These are phyloP conservation scores for Chrysina gloriosa DNA, from an alignment of 2,888 invertebrate species.

Conservation along the genomic window DNA sequence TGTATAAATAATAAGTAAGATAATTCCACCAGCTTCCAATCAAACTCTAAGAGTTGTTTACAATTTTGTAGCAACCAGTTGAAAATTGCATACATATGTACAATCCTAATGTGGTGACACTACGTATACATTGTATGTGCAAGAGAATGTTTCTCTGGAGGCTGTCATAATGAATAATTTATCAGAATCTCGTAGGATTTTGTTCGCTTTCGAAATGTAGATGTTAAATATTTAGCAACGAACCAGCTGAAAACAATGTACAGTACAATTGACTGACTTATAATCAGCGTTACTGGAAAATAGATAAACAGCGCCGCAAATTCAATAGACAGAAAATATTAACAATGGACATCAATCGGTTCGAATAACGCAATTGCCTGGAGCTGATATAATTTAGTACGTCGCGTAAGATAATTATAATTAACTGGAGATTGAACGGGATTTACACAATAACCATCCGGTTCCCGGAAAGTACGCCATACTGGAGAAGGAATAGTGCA, in stretches of 20 bases:
- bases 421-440: too few relatives aligned
- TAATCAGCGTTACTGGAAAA: not conserved
- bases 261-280: not conserved
- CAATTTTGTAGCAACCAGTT: not conserved
- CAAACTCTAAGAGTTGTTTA: not conserved
- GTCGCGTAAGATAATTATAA: too few relatives aligned
- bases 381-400: too few relatives aligned
- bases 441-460: too few relatives aligned
- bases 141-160: not conserved
- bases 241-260: not conserved
- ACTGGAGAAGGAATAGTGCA: too few relatives aligned
- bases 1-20: not conserved
- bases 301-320: not conserved
- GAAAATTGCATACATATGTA: not conserved
- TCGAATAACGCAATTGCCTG: too few relatives aligned
- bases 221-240: not conserved
- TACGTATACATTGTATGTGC: not conserved
- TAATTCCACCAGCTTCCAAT: too few relatives aligned
- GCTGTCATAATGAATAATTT: constrained; percentile 9
- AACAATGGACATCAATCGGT: too few relatives aligned
- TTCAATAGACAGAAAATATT: too few relatives aligned
- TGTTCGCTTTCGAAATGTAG: not conserved
- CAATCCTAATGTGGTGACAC: not conserved
- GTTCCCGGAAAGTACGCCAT: too few relatives aligned
- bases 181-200: not conserved